Conservation (phyloP, 2,888 invertebrate species). For the Coenonympha glycerion region DNA sequence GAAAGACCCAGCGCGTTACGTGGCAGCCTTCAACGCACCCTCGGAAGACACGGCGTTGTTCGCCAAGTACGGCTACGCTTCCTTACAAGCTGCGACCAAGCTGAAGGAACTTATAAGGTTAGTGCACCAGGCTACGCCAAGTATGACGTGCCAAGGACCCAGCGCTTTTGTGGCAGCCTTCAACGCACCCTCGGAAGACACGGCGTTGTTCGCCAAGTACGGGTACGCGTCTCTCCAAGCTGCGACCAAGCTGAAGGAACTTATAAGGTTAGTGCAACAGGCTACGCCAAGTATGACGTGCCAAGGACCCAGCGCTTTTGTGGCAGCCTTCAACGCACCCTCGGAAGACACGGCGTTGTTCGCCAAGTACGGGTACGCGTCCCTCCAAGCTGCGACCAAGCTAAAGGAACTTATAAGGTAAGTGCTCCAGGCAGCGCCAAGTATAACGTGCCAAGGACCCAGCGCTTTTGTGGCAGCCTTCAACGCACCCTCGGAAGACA, state of each 20-base stretch:
- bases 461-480: constrained; percentile 83
- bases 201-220: constrained; percentile 76
- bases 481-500: constrained; percentile 80
- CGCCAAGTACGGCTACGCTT: constrained; percentile 81
- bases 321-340: constrained; percentile 83
- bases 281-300: no score
- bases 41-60: constrained; percentile 76
- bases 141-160: constrained; percentile 79
- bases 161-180: constrained; percentile 83
- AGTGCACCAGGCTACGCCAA: no score
- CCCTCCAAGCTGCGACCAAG: constrained; percentile 79
- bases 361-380: constrained; percentile 81
- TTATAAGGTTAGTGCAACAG: constrained; percentile 76
- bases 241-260: constrained; percentile 72
- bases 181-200: constrained; percentile 80
- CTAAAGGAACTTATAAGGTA: constrained; percentile 76
- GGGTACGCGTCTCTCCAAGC: constrained; percentile 83
- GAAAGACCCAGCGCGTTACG: constrained; percentile 81
- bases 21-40: constrained; percentile 83
- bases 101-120: constrained; percentile 76
- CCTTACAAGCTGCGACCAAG: constrained; percentile 79
- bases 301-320: constrained; percentile 81
- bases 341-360: constrained; percentile 76
- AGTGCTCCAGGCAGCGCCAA: no score
- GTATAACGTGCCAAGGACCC: no score